phyloP scores from a whole-genome alignment of 1,140 invertebrate species.

The Caenorhabditis inopinata region DNA sequence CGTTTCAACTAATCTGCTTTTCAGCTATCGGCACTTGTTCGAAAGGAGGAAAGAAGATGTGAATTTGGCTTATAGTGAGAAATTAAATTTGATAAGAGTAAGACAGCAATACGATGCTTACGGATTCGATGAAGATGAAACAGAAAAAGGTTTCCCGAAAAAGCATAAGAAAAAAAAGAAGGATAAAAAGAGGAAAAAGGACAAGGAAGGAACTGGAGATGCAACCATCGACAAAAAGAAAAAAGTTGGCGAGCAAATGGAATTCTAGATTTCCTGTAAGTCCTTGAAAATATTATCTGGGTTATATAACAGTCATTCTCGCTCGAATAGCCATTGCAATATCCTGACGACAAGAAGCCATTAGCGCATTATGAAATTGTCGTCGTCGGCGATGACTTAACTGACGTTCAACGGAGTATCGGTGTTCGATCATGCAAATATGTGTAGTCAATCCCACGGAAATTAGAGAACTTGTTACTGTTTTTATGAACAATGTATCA shows the following conservation, averaged over 20 bases:
- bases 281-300: neutral
- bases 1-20: too few relatives aligned
- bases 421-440: neutral
- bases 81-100: neutral
- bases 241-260: neutral
- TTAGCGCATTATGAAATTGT: slow-evolving; percentile 18
- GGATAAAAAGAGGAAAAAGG: slow-evolving; percentile 6
- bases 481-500: too few relatives aligned
- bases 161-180: slow-evolving; percentile 19
- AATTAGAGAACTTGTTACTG: too few relatives aligned
- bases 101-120: neutral
- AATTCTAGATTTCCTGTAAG: neutral
- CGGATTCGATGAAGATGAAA: neutral
- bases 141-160: neutral
- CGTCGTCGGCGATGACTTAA: neutral
- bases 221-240: neutral
- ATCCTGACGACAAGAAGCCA: slow-evolving; percentile 9
- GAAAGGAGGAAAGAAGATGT: neutral
- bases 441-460: slow-evolving; percentile 6
- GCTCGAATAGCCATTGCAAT: slow-evolving; percentile 30
- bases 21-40: neutral
- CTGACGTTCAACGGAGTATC: neutral
- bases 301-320: slow-evolving; percentile 32
- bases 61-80: neutral
- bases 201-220: neutral